Evolutionary conservation across 2,113 vertebrate species (phyloP).

Genomic region (Chaetorhynchus papuensis): DNA sequence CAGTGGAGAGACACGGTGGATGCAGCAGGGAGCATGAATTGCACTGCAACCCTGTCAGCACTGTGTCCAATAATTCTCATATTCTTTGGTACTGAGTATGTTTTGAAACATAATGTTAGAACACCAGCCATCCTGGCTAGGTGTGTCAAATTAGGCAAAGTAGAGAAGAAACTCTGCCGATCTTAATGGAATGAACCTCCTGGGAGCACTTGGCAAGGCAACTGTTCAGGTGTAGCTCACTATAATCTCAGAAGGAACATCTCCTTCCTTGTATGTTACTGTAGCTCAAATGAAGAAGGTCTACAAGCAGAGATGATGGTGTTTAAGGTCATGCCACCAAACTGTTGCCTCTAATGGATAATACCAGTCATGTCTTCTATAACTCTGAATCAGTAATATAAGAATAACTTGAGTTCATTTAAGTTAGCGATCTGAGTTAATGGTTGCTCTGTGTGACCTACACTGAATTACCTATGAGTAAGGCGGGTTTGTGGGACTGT

Average conservation of each 20-base stretch:
- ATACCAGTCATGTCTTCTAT: neutral
- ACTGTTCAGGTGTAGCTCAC: neutral
- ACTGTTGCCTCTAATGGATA: neutral
- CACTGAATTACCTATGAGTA: neutral
- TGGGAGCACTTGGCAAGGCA: rapidly evolving
- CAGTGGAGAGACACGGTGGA: rapidly evolving
- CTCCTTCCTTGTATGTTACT: neutral
- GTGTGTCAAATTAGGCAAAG: neutral
- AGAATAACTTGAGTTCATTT: neutral
- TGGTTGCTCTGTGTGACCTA: neutral
- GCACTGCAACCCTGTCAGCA: neutral
- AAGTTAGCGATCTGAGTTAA: neutral
- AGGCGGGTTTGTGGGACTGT: neutral
- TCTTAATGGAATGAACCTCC: neutral
- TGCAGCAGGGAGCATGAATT: neutral
- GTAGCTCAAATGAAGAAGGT: neutral
- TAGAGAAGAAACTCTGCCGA: neutral
- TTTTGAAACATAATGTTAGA: neutral
- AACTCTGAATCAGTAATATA: neutral
- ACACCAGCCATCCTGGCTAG: neutral
- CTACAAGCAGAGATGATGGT: neutral
- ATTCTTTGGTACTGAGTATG: neutral
- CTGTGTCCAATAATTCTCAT: neutral
- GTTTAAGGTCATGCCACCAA: neutral
- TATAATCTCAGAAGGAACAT: neutral